Percentiles rank a stretch among this genome's conserved stretches.
phyloP scores from a whole-genome alignment of 1,140 invertebrate genomes.

The Eriosoma lanigerum region DNA sequence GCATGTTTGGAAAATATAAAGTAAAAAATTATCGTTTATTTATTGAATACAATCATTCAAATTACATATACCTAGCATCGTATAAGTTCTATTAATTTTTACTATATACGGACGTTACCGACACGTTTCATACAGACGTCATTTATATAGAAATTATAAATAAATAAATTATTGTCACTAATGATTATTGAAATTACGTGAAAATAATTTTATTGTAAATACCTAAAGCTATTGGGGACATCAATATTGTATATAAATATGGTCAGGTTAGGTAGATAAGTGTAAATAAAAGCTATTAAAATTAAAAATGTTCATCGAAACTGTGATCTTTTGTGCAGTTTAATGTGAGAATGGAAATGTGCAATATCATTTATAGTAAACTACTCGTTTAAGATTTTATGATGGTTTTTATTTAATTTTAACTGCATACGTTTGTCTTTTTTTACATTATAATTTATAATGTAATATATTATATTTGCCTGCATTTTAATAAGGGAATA shows the following conservation, averaged over 20 bases:
- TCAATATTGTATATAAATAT: conserved; percentile 16
- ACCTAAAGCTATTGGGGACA: background rate
- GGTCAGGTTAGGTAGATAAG: background rate
- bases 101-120: background rate
- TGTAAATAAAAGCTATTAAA: background rate
- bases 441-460: background rate
- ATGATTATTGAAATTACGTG: background rate
- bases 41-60: background rate
- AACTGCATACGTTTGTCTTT: background rate
- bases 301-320: conserved; percentile 12
- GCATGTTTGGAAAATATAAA: no score
- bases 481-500: no score
- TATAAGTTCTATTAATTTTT: background rate
- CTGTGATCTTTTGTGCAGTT: background rate
- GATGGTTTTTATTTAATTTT: conserved; percentile 4
- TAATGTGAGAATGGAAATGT: conserved; percentile 37
- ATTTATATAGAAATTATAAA: no score
- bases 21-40: no score
- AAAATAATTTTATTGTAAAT: conserved; percentile 19
- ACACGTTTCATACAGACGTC: background rate
- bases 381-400: conserved; percentile 2
- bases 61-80: background rate
- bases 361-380: conserved; percentile 38
- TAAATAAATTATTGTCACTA: conserved; percentile 23
- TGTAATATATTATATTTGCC: no score